These are phyloP conservation scores for Opisthograptis luteolata DNA, from an alignment of 2,888 invertebrate species.

Conservation along the genomic window DNA sequence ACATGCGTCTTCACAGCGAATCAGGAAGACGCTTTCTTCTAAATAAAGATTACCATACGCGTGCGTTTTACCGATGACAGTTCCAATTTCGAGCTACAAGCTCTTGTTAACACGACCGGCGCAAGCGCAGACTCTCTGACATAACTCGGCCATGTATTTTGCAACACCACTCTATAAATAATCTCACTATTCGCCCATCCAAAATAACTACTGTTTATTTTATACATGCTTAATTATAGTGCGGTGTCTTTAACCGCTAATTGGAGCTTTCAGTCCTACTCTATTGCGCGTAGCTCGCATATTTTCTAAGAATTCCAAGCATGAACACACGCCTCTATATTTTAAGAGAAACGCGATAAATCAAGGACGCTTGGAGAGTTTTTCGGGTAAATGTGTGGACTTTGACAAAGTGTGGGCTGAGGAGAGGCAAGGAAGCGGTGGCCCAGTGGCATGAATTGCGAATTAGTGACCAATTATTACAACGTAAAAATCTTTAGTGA, in stretches of 20 bases:
- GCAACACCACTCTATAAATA: slow-evolving; percentile 75
- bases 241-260: slow-evolving; percentile 80
- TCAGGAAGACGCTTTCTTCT: slow-evolving; percentile 21
- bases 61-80: slow-evolving; percentile 39
- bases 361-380: slow-evolving; percentile 56
- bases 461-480: slow-evolving; percentile 13
- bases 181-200: slow-evolving; percentile 62
- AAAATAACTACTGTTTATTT: slow-evolving; percentile 74
- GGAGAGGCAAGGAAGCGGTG: slow-evolving; percentile 33
- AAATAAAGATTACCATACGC: slow-evolving; percentile 18
- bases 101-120: slow-evolving; percentile 32
- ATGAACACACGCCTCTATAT: slow-evolving; percentile 33
- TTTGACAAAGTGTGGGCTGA: slow-evolving; percentile 29
- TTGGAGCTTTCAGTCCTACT: slow-evolving; percentile 69
- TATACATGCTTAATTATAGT: slow-evolving; percentile 70
- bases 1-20: too few species aligned
- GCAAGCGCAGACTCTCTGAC: slow-evolving; percentile 63
- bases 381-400: slow-evolving; percentile 33
- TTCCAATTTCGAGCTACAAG: slow-evolving; percentile 40
- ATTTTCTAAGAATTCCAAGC: slow-evolving; percentile 38
- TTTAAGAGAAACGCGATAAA: slow-evolving; percentile 46
- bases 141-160: slow-evolving; percentile 81
- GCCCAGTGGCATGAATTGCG: slow-evolving; percentile 47
- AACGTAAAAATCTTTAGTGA: slow-evolving; percentile 15
- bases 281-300: slow-evolving; percentile 49